Evolutionary conservation across 2,113 vertebrate genomes (phyloP), one percentile per base, ranked within the genome.

Genomic region (Marmota flaviventris): DNA sequence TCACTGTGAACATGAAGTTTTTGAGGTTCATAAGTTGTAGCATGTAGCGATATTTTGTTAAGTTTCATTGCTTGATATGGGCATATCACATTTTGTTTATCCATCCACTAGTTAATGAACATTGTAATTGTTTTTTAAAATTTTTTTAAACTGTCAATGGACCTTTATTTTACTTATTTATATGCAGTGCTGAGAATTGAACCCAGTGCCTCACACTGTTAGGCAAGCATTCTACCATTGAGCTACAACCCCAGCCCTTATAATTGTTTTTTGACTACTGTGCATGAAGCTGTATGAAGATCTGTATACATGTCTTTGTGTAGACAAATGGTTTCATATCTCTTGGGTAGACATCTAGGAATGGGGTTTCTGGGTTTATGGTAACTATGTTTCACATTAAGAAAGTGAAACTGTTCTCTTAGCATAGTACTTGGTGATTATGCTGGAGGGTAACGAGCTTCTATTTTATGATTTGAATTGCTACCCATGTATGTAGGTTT

Each of bases 401-500:
- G 34, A 76, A 84, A 58, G 39, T 93, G 63, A 76, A 48, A 29
- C 1, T 53, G 8, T 51, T 78, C 75, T 67, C n/a, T 81, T 91
- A 83, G 72, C 45, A 67, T 1, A 81, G 24, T 65, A 87, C 16
- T 87, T 93, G 42, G 48, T 82, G 48, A 81, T 73, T 88, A 81
- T n/a, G 18, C 1, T 63, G 14, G 48, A 87, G 32, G 17, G 2
- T 27, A 76, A 12, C 27, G 24, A 72, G 42, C 39, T 37, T 76
- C 17, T 58, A 56, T 78, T 89, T 95, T 65, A 84, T 75, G 13
- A 77, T 81, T 85, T 87, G 72, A 88, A 79, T 85, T 88, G 45
- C 18, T 92, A 76, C 9, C n/a, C 39, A 45, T 88, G 61, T 85
- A 73, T n/a, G 32, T 2, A 76, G 22, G 45, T 73, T 87, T 91